Evolutionary conservation across 1,140 invertebrate genomes (phyloP).

Genomic region (Heliconius himera): DNA sequence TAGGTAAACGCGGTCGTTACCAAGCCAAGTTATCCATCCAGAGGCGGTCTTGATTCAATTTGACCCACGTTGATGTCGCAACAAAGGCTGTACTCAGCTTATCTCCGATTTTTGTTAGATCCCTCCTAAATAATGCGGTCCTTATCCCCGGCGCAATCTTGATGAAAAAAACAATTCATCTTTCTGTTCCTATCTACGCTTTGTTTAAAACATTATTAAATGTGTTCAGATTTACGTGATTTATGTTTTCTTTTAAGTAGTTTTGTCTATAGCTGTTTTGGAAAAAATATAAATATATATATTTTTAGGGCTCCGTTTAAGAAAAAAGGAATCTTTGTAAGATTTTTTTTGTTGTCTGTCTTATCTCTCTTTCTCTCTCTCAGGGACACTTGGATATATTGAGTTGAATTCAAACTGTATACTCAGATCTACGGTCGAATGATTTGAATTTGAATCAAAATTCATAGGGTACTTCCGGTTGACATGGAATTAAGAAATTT

Average conservation of each 20-base stretch:
- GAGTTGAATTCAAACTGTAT: no score
- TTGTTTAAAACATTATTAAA: constrained; percentile 7
- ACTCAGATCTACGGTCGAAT: no score
- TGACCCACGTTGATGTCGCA: not conserved
- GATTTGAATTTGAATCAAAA: no score
- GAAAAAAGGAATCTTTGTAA: no score
- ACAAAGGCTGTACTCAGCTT: constrained; percentile 16
- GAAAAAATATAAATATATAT: no score
- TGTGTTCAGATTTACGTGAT: not conserved
- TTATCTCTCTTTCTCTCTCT: no score
- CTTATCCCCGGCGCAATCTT: constrained; percentile 22
- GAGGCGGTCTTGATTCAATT: not conserved
- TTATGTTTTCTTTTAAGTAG: not conserved
- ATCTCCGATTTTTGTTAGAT: constrained; percentile 17
- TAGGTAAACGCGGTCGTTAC: not conserved
- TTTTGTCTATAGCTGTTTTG: not conserved
- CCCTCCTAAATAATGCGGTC: constrained; percentile 29
- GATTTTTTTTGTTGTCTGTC: no score
- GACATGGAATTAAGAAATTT: no score
- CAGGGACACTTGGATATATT: no score
- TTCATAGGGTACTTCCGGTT: no score
- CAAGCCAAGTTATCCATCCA: not conserved
- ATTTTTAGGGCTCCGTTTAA: no score
- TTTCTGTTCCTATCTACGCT: constrained; percentile 7
- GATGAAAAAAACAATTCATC: constrained; percentile 31